A percentile compares a stretch with the other conserved stretches of the same genome.
phyloP scores from a whole-genome alignment of 2,888 invertebrate species.

The Napeogenes inachia region DNA sequence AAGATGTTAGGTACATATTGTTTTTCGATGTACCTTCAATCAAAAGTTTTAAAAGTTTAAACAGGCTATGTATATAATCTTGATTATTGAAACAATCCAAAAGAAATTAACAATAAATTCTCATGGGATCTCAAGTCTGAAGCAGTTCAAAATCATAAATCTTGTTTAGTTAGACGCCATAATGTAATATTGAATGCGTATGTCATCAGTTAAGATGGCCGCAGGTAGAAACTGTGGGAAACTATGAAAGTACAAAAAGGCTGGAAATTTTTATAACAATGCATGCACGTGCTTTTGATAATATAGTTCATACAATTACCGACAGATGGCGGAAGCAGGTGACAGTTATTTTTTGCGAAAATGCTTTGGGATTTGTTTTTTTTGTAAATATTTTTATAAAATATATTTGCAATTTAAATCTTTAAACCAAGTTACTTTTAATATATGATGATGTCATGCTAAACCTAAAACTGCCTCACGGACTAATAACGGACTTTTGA shows the following conservation, averaged over 20 bases:
- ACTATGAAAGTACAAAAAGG: not conserved
- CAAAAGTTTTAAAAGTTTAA: too few relatives aligned
- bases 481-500: too few relatives aligned
- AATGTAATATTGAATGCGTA: conserved; percentile 3
- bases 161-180: not conserved
- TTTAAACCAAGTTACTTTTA: too few relatives aligned
- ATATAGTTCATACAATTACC: not conserved
- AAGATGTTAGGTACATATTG: too few relatives aligned
- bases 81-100: too few relatives aligned
- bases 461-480: too few relatives aligned
- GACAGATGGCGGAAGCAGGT: conserved; percentile 21
- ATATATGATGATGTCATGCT: too few relatives aligned
- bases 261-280: not conserved
- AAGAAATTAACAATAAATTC: not conserved
- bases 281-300: conserved; percentile 30
- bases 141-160: not conserved
- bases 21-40: too few relatives aligned
- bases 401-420: too few relatives aligned
- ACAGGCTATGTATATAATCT: too few relatives aligned
- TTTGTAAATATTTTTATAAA: too few relatives aligned
- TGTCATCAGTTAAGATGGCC: not conserved
- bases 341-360: conserved; percentile 2
- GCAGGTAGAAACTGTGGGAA: conserved; percentile 59
- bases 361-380: too few relatives aligned
- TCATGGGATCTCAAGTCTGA: not conserved